A percentile compares a stretch with the other conserved stretches of the same genome.
These are phyloP conservation scores for Eospalax fontanierii DNA, from an alignment of 2,797 vertebrate species.

Conservation along the genomic window DNA sequence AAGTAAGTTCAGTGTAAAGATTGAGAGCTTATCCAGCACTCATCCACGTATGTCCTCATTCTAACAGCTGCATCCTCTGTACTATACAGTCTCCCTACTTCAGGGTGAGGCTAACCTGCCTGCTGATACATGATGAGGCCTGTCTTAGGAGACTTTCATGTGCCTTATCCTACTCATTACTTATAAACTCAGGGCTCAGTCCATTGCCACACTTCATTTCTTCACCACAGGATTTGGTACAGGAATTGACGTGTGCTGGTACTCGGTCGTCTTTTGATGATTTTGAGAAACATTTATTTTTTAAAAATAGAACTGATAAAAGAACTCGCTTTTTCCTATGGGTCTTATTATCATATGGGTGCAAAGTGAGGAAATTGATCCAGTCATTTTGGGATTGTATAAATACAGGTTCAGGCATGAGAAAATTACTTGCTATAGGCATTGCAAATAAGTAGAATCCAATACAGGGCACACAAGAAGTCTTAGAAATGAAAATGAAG, in stretches of 20 bases:
- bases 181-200: neutral
- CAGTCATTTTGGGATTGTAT: neutral
- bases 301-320: slow-evolving; percentile 38
- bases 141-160: neutral
- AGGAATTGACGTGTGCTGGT: neutral
- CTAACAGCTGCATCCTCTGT: neutral
- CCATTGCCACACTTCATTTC: slow-evolving; percentile 30
- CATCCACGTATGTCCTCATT: neutral
- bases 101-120: neutral
- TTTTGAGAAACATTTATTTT: slow-evolving; percentile 39
- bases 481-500: neutral
- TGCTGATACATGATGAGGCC: neutral
- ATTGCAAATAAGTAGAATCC: neutral
- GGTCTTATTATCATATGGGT: slow-evolving; percentile 4
- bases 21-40: neutral
- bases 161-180: neutral
- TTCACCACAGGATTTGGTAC: neutral
- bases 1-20: neutral
- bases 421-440: neutral
- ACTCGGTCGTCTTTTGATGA: neutral
- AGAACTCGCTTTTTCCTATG: slow-evolving; percentile 34
- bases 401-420: neutral
- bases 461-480: neutral
- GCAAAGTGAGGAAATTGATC: slow-evolving; percentile 41
- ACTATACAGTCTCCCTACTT: neutral